Evolutionary conservation across 35 echinoderm and acorn worm species (phyloP).

Genomic region (Strongylocentrotus purpuratus): DNA sequence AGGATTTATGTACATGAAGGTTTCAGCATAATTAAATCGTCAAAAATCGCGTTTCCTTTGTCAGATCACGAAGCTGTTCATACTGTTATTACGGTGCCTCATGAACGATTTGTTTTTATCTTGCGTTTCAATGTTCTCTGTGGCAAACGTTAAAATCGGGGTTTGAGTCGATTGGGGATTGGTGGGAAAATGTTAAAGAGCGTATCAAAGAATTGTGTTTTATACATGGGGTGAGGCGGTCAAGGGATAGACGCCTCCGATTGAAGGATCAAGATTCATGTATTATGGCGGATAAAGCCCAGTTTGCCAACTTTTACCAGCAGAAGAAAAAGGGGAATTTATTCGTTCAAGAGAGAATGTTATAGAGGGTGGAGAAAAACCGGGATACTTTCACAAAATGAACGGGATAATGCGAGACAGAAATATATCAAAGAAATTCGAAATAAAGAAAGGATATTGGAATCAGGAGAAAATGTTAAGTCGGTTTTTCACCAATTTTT

Average conservation of each 20-base stretch:
- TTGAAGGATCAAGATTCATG: background rate
- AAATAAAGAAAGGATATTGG: background rate
- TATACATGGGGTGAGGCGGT: background rate
- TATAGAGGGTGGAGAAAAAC: background rate
- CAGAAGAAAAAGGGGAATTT: background rate
- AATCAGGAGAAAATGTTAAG: background rate
- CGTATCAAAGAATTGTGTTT: background rate
- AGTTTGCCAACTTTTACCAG: background rate
- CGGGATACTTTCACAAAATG: background rate
- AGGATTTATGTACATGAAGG: background rate
- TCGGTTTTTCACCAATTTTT: background rate
- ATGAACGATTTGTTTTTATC: background rate
- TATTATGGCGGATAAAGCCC: background rate
- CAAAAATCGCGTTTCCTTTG: background rate
- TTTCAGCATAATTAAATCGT: background rate
- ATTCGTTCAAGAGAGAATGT: background rate
- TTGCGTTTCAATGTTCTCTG: background rate
- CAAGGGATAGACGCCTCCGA: background rate
- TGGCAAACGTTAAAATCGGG: background rate
- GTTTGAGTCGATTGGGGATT: background rate
- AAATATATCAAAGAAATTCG: background rate
- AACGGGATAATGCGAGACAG: background rate
- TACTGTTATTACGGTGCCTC: background rate
- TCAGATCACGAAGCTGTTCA: background rate
- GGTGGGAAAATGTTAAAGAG: background rate